These are phyloP conservation scores for Phalacrocorax brasilianus DNA, from an alignment of 2,113 vertebrate species.

Conservation along the genomic window DNA sequence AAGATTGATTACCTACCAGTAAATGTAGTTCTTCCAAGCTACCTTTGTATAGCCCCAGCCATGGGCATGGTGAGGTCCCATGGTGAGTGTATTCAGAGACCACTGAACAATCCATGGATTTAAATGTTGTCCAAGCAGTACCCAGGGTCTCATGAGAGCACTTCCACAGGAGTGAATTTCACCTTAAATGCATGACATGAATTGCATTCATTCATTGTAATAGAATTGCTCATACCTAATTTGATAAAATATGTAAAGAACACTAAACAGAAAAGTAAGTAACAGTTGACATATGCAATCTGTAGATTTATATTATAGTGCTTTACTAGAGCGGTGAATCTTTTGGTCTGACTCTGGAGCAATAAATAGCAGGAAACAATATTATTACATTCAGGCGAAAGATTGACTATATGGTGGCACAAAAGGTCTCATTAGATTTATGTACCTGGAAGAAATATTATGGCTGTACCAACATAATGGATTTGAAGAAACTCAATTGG, in stretches of 20 bases:
- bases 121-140: background rate
- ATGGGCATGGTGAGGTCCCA: background rate
- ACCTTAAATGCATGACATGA: background rate
- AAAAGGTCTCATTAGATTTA: slow-evolving; percentile 6
- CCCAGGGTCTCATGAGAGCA: background rate
- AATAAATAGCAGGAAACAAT: background rate
- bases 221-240: background rate
- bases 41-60: background rate
- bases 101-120: background rate
- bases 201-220: background rate
- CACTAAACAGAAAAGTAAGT: background rate
- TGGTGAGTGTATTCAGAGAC: background rate
- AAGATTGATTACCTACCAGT: background rate
- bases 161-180: background rate
- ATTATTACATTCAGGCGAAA: background rate
- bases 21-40: background rate
- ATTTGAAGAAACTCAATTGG: slow-evolving; percentile 6
- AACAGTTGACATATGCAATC: background rate
- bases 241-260: background rate
- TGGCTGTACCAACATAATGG: background rate
- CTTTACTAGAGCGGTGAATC: background rate
- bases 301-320: background rate
- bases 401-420: background rate
- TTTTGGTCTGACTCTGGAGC: background rate
- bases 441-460: background rate